Conservation (phyloP, 2,888 invertebrate species). For the Oligia latruncula region DNA sequence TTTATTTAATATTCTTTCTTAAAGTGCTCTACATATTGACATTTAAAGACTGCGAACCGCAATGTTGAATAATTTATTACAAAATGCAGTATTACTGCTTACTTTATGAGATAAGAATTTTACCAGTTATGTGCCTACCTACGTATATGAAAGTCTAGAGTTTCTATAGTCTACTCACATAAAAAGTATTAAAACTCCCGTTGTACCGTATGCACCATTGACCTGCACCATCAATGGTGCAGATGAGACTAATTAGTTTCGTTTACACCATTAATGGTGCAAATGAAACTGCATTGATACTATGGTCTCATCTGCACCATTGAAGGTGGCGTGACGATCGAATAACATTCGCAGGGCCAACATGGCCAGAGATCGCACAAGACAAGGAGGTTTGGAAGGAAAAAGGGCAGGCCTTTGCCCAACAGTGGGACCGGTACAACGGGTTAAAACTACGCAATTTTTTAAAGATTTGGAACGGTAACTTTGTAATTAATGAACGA, state of each 20-base stretch:
- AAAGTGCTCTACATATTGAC: slow-evolving; percentile 84
- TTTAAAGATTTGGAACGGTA: slow-evolving; percentile 7
- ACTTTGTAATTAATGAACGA: slow-evolving; percentile 2
- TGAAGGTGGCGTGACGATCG: no score
- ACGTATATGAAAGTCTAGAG: not conserved
- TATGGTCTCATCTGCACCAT: no score
- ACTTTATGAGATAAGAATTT: slow-evolving; percentile 36
- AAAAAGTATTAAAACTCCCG: not conserved
- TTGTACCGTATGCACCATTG: no score
- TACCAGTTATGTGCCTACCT: slow-evolving; percentile 4
- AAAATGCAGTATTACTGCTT: slow-evolving; percentile 46
- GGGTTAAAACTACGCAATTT: not conserved
- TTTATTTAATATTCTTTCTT: slow-evolving; percentile 83
- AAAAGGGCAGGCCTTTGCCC: no score
- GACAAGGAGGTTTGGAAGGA: no score
- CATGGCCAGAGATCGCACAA: no score
- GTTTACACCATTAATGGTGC: no score
- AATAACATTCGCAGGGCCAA: no score
- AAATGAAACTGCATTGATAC: no score
- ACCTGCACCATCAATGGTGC: no score
- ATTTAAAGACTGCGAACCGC: slow-evolving; percentile 54
- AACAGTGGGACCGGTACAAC: no score
- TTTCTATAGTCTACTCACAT: slow-evolving; percentile 5
- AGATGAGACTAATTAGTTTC: no score
- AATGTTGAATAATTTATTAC: slow-evolving; percentile 55